Evolutionary conservation across 1,140 invertebrate species (phyloP).

Genomic region (Drosophila trapezifrons): DNA sequence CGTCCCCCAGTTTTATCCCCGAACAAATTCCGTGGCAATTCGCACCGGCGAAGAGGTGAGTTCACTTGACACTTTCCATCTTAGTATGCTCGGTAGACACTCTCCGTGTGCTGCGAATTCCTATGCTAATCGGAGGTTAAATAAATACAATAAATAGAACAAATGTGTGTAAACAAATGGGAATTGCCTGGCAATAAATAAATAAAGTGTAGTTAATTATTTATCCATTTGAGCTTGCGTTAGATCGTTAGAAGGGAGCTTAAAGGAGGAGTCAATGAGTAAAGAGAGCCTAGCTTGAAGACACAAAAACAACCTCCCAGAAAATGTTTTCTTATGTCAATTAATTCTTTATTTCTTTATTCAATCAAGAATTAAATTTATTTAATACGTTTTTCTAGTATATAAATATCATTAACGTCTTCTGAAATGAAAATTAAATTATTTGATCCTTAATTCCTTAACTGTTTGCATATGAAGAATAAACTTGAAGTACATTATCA

Average conservation of each 20-base stretch:
- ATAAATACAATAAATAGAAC: background rate
- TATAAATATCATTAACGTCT: background rate
- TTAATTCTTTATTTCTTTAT: background rate
- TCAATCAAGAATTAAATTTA: background rate
- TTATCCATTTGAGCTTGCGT: background rate
- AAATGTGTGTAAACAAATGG: background rate
- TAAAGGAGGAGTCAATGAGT: no score
- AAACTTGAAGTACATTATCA: background rate
- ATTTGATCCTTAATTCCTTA: no score
- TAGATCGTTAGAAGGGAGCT: background rate
- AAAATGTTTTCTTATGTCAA: no score
- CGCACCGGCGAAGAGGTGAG: conserved; percentile 78
- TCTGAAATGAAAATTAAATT: background rate
- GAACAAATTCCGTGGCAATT: conserved; percentile 73
- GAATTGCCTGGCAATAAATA: background rate
- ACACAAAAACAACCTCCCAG: background rate
- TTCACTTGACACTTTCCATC: conserved; percentile 25
- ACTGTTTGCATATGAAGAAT: background rate
- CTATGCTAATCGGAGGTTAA: conserved; percentile 15
- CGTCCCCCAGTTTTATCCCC: conserved; percentile 75
- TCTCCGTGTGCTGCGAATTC: conserved; percentile 20
- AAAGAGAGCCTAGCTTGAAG: background rate
- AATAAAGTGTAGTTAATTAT: background rate
- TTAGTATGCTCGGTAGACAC: conserved; percentile 3
- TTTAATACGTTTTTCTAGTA: no score